These are phyloP conservation scores for Calliphora vomitoria DNA, from an alignment of 2,888 invertebrate genomes.

Conservation along the genomic window DNA sequence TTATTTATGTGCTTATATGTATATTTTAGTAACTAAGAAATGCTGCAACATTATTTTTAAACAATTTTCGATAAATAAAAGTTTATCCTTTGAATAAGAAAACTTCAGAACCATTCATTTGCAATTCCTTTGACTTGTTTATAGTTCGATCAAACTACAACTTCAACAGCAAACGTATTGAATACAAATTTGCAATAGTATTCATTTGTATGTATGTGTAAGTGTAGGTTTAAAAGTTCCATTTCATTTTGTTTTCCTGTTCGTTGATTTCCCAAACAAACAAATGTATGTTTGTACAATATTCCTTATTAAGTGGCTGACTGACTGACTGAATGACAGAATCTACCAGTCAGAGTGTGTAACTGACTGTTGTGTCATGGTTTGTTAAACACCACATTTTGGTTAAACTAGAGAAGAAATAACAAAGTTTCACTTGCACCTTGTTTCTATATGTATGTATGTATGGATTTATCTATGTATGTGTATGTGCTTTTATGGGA, in stretches of 20 bases:
- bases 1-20: not conserved
- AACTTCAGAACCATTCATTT: conserved; percentile 24
- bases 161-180: not conserved
- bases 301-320: conserved; percentile 8
- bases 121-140: conserved; percentile 41
- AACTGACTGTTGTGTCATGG: conserved; percentile 62
- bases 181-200: conserved; percentile 18
- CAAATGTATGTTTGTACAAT: conserved; percentile 34
- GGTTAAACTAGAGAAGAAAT: conserved; percentile 31
- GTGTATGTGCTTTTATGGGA: not conserved
- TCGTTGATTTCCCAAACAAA: conserved; percentile 40
- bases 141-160: not conserved
- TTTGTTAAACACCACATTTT: conserved; percentile 62
- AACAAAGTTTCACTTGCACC: conserved; percentile 41
- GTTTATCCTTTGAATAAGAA: conserved; percentile 7
- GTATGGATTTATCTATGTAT: not conserved
- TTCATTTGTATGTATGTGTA: not conserved
- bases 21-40: not conserved
- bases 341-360: not conserved
- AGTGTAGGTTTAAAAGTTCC: conserved; percentile 18
- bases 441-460: not conserved
- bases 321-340: not conserved
- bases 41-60: not conserved
- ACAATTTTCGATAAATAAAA: conserved; percentile 4
- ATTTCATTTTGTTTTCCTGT: conserved; percentile 45